phyloP scores from a whole-genome alignment of 1,140 invertebrate genomes.

The Helicoverpa armigera region DNA sequence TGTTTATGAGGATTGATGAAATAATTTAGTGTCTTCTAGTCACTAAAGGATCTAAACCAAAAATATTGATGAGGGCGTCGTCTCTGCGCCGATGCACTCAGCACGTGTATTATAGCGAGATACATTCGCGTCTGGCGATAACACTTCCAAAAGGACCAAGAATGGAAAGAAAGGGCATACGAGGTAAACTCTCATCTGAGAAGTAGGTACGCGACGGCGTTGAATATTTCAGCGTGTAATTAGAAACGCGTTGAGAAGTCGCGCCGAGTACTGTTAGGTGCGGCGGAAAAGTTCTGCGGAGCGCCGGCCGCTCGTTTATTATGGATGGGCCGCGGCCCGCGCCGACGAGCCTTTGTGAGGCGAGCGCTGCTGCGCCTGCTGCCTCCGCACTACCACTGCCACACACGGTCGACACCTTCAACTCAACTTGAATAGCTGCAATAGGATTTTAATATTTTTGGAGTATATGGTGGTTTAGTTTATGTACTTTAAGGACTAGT shows the following conservation, averaged over 20 bases:
- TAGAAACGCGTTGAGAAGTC: slow-evolving; percentile 48
- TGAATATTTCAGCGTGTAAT: slow-evolving; percentile 78
- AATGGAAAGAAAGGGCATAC: slow-evolving; percentile 17
- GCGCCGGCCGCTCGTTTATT: slow-evolving; percentile 70
- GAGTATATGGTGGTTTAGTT: too few relatives aligned
- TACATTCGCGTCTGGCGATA: not conserved
- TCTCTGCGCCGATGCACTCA: not conserved
- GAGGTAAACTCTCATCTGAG: slow-evolving; percentile 17
- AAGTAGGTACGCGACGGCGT: slow-evolving; percentile 37
- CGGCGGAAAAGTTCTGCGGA: not conserved
- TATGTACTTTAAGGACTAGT: too few relatives aligned
- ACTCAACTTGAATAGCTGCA: too few relatives aligned
- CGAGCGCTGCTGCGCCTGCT: not conserved
- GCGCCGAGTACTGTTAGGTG: slow-evolving; percentile 10
- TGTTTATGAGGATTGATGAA: too few relatives aligned
- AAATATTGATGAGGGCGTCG: too few relatives aligned
- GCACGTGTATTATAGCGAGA: not conserved
- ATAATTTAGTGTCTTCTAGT: too few relatives aligned
- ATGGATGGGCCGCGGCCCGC: slow-evolving; percentile 68
- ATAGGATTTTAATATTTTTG: too few relatives aligned
- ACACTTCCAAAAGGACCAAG: slow-evolving; percentile 9
- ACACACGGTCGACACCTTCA: too few relatives aligned
- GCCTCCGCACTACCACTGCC: not conserved
- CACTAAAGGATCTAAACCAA: too few relatives aligned
- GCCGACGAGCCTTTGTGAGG: slow-evolving; percentile 38